These are phyloP conservation scores for Eristalis arbustorum DNA, from an alignment of 2,888 invertebrate species.

Conservation along the genomic window DNA sequence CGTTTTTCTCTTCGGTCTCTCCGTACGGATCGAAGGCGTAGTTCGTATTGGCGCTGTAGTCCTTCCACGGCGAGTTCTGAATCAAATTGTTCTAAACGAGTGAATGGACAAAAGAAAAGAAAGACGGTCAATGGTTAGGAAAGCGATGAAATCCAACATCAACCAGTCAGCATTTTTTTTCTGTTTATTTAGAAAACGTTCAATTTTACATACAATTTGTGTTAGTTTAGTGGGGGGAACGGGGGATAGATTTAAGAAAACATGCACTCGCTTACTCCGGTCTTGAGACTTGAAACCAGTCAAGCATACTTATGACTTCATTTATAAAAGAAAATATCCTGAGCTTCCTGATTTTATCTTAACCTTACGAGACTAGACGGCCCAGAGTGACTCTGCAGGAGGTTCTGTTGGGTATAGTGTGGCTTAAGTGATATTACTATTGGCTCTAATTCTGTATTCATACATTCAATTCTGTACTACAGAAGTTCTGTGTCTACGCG, in stretches of 20 bases:
- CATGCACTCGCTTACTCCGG: constrained; percentile 1
- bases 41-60: constrained; percentile 92
- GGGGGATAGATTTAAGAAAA: neutral
- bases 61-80: constrained; percentile 93
- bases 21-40: constrained; percentile 93
- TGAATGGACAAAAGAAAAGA: constrained; percentile 60
- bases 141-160: constrained; percentile 54
- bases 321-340: neutral
- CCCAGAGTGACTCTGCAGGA: no score
- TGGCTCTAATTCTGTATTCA: no score
- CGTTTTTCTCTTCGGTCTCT: constrained; percentile 88
- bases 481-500: no score
- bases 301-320: constrained; percentile 52
- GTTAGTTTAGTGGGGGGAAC: constrained; percentile 40
- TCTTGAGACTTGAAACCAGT: constrained; percentile 46
- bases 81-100: constrained; percentile 88
- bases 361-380: no score
- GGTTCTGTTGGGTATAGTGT: no score
- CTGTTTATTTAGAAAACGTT: constrained; percentile 36
- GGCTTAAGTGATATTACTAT: no score
- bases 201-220: constrained; percentile 25
- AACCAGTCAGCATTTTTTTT: constrained; percentile 79
- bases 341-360: no score
- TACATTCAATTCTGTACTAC: no score
- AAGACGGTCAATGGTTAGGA: constrained; percentile 41